These are phyloP conservation scores for Sminthurides bifidus DNA, from an alignment of 1,140 invertebrate species.

Conservation along the genomic window DNA sequence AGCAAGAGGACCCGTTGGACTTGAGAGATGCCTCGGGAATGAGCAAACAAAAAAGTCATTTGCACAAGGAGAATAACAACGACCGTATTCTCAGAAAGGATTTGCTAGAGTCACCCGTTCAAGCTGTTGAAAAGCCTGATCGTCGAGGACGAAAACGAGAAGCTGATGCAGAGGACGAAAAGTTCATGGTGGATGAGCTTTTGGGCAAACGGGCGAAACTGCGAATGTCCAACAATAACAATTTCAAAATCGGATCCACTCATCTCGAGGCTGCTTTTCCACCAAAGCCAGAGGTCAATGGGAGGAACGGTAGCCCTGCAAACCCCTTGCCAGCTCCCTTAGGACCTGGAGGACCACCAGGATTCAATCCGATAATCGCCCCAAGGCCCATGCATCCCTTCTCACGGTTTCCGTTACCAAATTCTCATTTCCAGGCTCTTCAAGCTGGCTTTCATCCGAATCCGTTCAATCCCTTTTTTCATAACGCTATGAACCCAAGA, in stretches of 20 bases:
- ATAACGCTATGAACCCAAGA: slow-evolving; percentile 23
- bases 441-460: slow-evolving; percentile 40
- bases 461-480: slow-evolving; percentile 32
- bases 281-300: slow-evolving; percentile 2
- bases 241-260: neutral
- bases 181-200: neutral
- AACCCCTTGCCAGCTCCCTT: neutral
- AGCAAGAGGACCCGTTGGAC: too few relatives aligned
- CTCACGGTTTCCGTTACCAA: slow-evolving; percentile 28
- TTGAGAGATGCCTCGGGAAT: neutral
- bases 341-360: slow-evolving; percentile 6
- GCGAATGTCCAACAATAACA: neutral
- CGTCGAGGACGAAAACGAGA: slow-evolving; percentile 4
- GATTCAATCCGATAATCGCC: slow-evolving; percentile 29
- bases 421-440: slow-evolving; percentile 14
- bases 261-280: neutral
- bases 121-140: too few relatives aligned
- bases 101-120: too few relatives aligned
- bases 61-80: neutral
- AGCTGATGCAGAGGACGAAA: neutral
- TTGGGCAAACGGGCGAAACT: too few relatives aligned
- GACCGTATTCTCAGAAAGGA: neutral
- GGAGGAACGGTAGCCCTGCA: neutral
- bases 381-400: slow-evolving; percentile 30
- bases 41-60: neutral